Evolutionary conservation across 2,888 invertebrate species (phyloP).

Genomic region (Cerastoderma edule): DNA sequence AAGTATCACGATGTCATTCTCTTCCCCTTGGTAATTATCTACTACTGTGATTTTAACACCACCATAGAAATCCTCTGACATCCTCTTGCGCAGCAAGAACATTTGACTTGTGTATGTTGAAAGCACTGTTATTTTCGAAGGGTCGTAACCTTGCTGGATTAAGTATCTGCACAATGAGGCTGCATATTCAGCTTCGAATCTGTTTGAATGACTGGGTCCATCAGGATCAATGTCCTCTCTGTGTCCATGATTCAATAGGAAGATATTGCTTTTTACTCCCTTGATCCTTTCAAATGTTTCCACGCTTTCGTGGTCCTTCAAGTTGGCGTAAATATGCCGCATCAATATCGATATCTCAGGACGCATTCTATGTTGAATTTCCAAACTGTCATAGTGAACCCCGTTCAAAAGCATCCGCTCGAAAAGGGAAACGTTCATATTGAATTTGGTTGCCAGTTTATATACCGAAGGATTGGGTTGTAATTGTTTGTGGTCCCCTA

Average conservation of each 20-base stretch:
- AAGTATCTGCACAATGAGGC: constrained; percentile 72
- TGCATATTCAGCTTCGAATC: constrained; percentile 75
- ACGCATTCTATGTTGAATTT: too few relatives aligned
- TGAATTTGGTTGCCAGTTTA: too few relatives aligned
- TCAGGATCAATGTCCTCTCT: constrained; percentile 73
- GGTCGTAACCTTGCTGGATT: constrained; percentile 75
- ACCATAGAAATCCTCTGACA: constrained; percentile 69
- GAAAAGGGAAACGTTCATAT: too few relatives aligned
- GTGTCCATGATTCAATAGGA: constrained; percentile 73
- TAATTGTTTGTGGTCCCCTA: too few relatives aligned
- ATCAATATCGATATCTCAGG: too few relatives aligned
- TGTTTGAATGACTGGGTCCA: constrained; percentile 71
- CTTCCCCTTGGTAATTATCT: constrained; percentile 82
- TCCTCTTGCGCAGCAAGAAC: constrained; percentile 65
- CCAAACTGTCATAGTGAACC: too few relatives aligned
- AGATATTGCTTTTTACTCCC: constrained; percentile 72
- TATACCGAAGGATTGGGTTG: too few relatives aligned
- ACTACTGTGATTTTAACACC: constrained; percentile 73
- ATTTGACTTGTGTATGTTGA: too few relatives aligned
- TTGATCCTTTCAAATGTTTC: constrained; percentile 62
- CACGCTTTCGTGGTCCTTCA: constrained; percentile 71
- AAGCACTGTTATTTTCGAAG: too few relatives aligned
- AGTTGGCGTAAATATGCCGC: constrained; percentile 62
- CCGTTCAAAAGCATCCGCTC: too few relatives aligned
- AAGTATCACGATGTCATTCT: constrained; percentile 82